These are phyloP conservation scores for Euproctis similis DNA, from an alignment of 2,888 invertebrate species.

Conservation along the genomic window DNA sequence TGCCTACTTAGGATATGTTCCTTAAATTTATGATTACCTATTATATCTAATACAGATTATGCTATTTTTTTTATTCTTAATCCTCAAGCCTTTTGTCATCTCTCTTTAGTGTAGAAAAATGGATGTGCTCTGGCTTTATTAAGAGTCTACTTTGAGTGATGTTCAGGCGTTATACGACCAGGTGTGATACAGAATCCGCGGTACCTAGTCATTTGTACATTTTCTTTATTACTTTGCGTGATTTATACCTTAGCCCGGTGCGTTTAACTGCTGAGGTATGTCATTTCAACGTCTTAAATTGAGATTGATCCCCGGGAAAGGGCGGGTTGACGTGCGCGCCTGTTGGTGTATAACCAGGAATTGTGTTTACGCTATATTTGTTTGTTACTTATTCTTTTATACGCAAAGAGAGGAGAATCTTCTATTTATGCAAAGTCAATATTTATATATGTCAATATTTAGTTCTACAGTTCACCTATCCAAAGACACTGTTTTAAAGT, in stretches of 20 bases:
- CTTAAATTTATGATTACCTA: no score
- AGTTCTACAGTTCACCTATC: no score
- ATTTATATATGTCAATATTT: no score
- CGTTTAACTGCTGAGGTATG: slow-evolving; percentile 71
- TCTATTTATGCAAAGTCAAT: no score
- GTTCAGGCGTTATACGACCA: slow-evolving; percentile 40
- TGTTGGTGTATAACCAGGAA: slow-evolving; percentile 40
- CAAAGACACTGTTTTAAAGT: no score
- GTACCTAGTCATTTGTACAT: slow-evolving; percentile 57
- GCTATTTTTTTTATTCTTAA: no score
- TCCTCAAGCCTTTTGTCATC: slow-evolving; percentile 9
- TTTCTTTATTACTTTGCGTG: slow-evolving; percentile 67
- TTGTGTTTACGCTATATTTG: slow-evolving; percentile 53
- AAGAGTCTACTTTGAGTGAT: slow-evolving; percentile 66
- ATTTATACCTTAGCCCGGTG: slow-evolving; percentile 70
- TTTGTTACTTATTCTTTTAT: slow-evolving; percentile 30
- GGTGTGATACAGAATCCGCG: slow-evolving; percentile 34
- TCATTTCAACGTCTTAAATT: slow-evolving; percentile 72
- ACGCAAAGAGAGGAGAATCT: no score
- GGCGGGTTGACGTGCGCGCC: slow-evolving; percentile 46
- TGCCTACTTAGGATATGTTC: no score
- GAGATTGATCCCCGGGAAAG: slow-evolving; percentile 67
- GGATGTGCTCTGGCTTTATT: slow-evolving; percentile 50
- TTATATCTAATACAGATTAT: no score
- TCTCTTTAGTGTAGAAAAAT: slow-evolving; percentile 15